Evolutionary conservation across 1,140 invertebrate genomes (phyloP).

Genomic region (Agrilus planipennis): DNA sequence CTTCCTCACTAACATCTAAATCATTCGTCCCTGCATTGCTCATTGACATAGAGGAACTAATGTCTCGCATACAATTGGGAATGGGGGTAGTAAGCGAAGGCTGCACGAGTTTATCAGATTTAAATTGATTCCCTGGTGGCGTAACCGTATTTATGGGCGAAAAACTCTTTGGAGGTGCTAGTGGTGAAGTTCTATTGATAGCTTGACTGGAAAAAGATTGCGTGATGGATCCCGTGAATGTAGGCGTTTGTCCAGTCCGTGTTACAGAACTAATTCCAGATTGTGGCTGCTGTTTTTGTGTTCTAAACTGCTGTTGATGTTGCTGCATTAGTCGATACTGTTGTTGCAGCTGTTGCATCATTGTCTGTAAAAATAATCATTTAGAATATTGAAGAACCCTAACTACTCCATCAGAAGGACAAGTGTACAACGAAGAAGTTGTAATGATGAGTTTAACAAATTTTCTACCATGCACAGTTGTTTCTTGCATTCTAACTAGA

Average conservation of each 20-base stretch:
- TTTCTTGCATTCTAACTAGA: too few relatives aligned
- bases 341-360: conserved; percentile 57
- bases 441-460: too few relatives aligned
- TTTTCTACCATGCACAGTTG: too few relatives aligned
- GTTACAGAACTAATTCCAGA: too few relatives aligned
- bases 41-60: conserved; percentile 11
- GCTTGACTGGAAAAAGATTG: too few relatives aligned
- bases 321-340: conserved; percentile 70
- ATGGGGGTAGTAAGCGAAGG: conserved; percentile 13
- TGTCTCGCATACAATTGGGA: conserved; percentile 15
- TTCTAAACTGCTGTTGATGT: conserved; percentile 50
- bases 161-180: conserved; percentile 18
- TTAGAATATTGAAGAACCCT: neutral
- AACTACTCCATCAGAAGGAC: too few relatives aligned
- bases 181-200: conserved; percentile 9
- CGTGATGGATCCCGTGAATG: too few relatives aligned
- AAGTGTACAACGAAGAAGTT: too few relatives aligned
- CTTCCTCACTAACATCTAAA: conserved; percentile 50
- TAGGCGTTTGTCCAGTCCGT: too few relatives aligned
- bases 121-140: neutral
- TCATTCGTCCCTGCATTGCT: conserved; percentile 26
- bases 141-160: conserved; percentile 10
- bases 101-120: conserved; percentile 23
- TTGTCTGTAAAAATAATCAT: conserved; percentile 12
- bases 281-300: conserved; percentile 42